Percentiles rank a stretch among this genome's conserved stretches.
These are phyloP conservation scores for Thereva nobilitata DNA, from an alignment of 2,888 invertebrate genomes.

Conservation along the genomic window DNA sequence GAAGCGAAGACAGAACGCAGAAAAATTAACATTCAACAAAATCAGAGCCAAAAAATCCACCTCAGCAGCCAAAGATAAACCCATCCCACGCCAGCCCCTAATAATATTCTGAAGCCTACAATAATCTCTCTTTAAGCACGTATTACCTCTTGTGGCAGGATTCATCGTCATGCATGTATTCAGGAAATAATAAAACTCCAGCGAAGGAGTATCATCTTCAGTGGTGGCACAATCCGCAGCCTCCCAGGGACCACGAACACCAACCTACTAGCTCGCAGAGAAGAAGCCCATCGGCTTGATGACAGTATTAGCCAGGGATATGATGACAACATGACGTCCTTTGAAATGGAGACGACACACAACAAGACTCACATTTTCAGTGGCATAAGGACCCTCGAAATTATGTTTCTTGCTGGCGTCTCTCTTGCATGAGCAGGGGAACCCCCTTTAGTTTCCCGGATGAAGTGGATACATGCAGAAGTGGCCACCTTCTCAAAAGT, in stretches of 20 bases:
- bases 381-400: conserved; percentile 24
- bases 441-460: conserved; percentile 8
- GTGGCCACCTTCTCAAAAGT: conserved; percentile 32
- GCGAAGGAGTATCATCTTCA: conserved; percentile 29
- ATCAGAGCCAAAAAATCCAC: conserved; percentile 1
- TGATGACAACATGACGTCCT: conserved; percentile 41
- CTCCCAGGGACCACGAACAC: neutral
- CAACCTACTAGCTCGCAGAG: conserved; percentile 18
- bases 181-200: conserved; percentile 35
- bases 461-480: conserved; percentile 34
- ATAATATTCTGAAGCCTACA: conserved; percentile 39
- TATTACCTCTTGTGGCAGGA: conserved; percentile 39
- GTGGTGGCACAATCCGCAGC: neutral
- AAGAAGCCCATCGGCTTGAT: conserved; percentile 39
- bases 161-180: conserved; percentile 37
- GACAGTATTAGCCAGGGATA: conserved; percentile 35
- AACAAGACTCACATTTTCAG: conserved; percentile 29
- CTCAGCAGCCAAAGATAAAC: neutral
- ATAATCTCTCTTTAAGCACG: conserved; percentile 42
- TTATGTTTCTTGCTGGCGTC: conserved; percentile 30
- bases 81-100: conserved; percentile 9
- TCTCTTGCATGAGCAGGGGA: neutral
- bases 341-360: conserved; percentile 38
- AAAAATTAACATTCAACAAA: neutral
- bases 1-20: no score